A percentile compares a stretch with the other conserved stretches of the same genome.
phyloP scores from a whole-genome alignment of 1,140 invertebrate genomes.

The Aphelenchoides besseyi region DNA sequence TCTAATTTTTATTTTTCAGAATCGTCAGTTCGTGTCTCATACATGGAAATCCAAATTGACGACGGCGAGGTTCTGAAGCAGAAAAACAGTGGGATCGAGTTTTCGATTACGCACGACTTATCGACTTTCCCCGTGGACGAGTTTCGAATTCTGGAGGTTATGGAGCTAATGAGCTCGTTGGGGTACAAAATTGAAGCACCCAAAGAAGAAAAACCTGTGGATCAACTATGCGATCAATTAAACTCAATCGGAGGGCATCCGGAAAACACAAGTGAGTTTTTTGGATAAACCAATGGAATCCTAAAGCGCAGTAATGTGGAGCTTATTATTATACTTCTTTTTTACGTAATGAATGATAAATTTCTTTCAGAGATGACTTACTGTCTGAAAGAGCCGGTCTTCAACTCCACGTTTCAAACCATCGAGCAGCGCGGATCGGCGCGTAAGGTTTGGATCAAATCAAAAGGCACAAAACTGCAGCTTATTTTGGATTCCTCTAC shows the following conservation, averaged over 20 bases:
- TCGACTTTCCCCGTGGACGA: neutral
- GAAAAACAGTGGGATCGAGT: conserved; percentile 10
- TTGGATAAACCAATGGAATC: neutral
- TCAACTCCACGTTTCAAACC: neutral
- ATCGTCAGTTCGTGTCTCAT: neutral
- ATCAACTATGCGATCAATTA: neutral
- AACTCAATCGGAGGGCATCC: neutral
- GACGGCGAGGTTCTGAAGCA: neutral
- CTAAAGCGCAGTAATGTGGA: too few relatives aligned
- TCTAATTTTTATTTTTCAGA: neutral
- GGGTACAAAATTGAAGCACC: neutral
- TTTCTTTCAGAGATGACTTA: neutral
- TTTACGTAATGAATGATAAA: neutral
- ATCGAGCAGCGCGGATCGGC: neutral
- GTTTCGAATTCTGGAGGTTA: neutral
- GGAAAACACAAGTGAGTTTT: neutral
- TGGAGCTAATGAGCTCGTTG: neutral
- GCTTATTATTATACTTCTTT: too few relatives aligned
- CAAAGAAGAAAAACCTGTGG: neutral
- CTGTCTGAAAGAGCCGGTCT: conserved; percentile 3
- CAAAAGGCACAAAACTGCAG: neutral
- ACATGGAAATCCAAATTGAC: neutral
- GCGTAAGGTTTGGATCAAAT: neutral
- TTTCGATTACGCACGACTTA: neutral
- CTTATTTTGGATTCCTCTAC: neutral